Conservation (phyloP, 2,888 invertebrate genomes). For the Mesorhabditis spiculigera region DNA sequence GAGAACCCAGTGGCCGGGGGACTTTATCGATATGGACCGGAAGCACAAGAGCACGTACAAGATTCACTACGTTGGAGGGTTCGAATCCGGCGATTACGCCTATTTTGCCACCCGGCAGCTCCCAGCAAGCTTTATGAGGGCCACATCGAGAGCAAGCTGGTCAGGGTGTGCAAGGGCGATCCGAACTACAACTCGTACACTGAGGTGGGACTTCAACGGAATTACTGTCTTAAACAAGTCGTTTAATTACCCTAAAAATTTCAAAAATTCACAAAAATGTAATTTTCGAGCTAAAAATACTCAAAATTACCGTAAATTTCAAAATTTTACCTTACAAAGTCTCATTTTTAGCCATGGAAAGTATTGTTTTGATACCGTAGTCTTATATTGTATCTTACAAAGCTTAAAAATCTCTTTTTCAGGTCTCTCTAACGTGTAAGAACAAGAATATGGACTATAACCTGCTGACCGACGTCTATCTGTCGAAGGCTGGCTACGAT, state of each 20-base stretch:
- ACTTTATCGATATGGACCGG: conserved; percentile 18
- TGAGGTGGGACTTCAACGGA: conserved; percentile 63
- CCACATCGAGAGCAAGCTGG: conserved; percentile 69
- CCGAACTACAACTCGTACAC: conserved; percentile 94
- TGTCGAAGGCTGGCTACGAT: conserved; percentile 88
- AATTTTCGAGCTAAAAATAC: neutral
- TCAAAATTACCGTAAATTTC: neutral
- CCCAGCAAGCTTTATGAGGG: conserved; percentile 61
- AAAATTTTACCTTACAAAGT: neutral
- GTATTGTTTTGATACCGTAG: too few relatives aligned
- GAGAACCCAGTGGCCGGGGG: conserved; percentile 15
- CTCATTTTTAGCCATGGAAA: neutral
- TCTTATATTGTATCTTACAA: too few relatives aligned
- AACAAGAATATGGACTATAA: conserved; percentile 71
- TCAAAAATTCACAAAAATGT: neutral
- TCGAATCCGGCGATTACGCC: conserved; percentile 89
- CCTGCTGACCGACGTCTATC: conserved; percentile 83
- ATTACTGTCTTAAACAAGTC: too few relatives aligned
- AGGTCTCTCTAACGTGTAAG: conserved; percentile 87
- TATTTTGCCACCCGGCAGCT: conserved; percentile 93
- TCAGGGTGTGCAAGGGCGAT: conserved; percentile 91
- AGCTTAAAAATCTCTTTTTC: conserved; percentile 7
- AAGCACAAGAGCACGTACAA: conserved; percentile 70
- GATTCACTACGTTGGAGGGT: conserved; percentile 92
- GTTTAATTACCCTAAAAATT: too few relatives aligned